These are phyloP conservation scores for Chloroclystis v-ata DNA, from an alignment of 2,888 invertebrate genomes.

Conservation along the genomic window DNA sequence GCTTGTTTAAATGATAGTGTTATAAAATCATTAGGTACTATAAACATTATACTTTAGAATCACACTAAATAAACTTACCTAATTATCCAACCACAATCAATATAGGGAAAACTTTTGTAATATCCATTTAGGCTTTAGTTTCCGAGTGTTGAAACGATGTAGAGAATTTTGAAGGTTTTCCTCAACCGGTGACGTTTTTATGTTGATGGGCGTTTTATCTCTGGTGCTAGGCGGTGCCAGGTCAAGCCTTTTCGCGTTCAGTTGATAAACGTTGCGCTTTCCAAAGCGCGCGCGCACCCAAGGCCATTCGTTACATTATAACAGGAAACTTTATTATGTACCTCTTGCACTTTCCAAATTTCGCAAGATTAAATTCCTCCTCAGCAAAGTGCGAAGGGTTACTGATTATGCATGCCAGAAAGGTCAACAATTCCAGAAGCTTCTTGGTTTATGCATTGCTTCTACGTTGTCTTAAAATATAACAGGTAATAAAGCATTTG, in stretches of 20 bases:
- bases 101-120: no score
- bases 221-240: slow-evolving; percentile 61
- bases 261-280: slow-evolving; percentile 56
- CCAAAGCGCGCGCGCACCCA: slow-evolving; percentile 50
- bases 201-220: slow-evolving; percentile 55
- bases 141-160: slow-evolving; percentile 9
- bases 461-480: slow-evolving; percentile 45
- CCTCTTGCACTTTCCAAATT: slow-evolving; percentile 2
- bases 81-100: no score
- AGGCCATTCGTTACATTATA: slow-evolving; percentile 25
- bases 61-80: no score
- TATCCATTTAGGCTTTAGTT: background rate
- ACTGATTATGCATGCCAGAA: background rate
- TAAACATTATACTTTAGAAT: slow-evolving; percentile 2
- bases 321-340: slow-evolving; percentile 18
- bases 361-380: background rate
- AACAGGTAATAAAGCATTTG: slow-evolving; percentile 56
- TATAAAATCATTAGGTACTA: slow-evolving; percentile 7
- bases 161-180: slow-evolving; percentile 20
- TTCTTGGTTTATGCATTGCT: slow-evolving; percentile 24
- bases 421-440: slow-evolving; percentile 8
- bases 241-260: slow-evolving; percentile 57
- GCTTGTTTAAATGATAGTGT: slow-evolving; percentile 7
- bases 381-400: background rate
- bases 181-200: slow-evolving; percentile 20